Evolutionary conservation across 1,140 invertebrate genomes (phyloP).

Genomic region (Panulirus ornatus): DNA sequence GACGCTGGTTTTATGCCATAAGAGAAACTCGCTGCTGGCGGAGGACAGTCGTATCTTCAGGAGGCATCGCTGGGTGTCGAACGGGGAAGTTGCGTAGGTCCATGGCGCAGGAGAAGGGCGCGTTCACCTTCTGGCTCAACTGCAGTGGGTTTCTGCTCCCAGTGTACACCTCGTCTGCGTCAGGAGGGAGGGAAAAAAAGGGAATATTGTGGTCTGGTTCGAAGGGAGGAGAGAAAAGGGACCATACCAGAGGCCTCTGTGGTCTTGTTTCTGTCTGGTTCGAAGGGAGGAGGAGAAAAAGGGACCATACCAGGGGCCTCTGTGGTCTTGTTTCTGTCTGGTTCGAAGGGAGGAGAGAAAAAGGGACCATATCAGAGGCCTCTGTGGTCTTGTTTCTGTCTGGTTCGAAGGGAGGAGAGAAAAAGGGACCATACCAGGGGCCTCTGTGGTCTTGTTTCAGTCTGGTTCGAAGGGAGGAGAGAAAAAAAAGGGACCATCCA

Average conservation of each 20-base stretch:
- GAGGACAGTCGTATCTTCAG: neutral
- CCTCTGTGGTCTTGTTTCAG: no score
- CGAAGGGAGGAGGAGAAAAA: no score
- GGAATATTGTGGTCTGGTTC: neutral
- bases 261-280: neutral
- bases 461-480: no score
- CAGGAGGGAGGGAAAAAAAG: neutral
- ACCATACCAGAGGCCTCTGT: neutral
- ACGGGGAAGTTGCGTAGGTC: constrained; percentile 39
- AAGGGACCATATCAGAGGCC: no score
- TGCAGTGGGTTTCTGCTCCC: constrained; percentile 23
- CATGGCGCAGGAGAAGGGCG: constrained; percentile 35
- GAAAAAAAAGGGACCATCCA: no score
- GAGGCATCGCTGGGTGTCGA: constrained; percentile 26
- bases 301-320: no score
- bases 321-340: no score
- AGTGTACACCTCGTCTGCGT: constrained; percentile 17
- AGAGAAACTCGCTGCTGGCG: neutral
- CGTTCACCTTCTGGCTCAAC: constrained; percentile 4
- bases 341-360: no score
- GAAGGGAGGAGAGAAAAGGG: neutral
- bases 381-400: no score
- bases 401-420: no score
- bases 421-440: no score
- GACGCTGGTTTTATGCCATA: neutral